Percentiles rank a stretch among this genome's conserved stretches.
These are phyloP conservation scores for Drosophila lacteicornis DNA, from an alignment of 1,140 invertebrate species.

Conservation along the genomic window DNA sequence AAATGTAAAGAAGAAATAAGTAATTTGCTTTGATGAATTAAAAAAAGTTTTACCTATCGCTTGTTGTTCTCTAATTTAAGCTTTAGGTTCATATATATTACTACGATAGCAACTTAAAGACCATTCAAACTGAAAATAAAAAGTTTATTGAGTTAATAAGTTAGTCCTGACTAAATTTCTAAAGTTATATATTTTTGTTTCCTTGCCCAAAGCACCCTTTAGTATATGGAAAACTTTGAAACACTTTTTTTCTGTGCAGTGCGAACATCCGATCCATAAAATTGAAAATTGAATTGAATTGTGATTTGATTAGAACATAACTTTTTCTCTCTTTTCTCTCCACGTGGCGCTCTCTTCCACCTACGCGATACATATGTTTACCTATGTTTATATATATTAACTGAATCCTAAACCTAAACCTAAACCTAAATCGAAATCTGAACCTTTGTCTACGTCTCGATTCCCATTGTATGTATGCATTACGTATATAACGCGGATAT, in stretches of 20 bases:
- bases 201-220: too few relatives aligned
- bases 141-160: too few relatives aligned
- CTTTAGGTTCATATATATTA: not conserved
- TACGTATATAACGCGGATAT: slow-evolving; percentile 10
- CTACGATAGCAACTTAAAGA: not conserved
- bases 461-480: slow-evolving; percentile 17
- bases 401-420: slow-evolving; percentile 12
- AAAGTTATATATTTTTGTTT: too few relatives aligned
- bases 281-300: slow-evolving; percentile 49
- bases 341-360: slow-evolving; percentile 70
- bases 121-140: not conserved
- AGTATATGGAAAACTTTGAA: not conserved
- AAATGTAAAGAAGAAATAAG: too few relatives aligned
- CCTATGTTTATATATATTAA: slow-evolving; percentile 52
- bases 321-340: slow-evolving; percentile 81
- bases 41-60: too few relatives aligned
- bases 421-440: not conserved
- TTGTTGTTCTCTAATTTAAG: not conserved
- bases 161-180: too few relatives aligned
- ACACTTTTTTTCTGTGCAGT: slow-evolving; percentile 3
- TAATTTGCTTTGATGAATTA: too few relatives aligned
- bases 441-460: slow-evolving; percentile 13
- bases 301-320: slow-evolving; percentile 75
- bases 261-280: slow-evolving; percentile 32
- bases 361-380: slow-evolving; percentile 58